These are phyloP conservation scores for Leptopterna dolabrata DNA, from an alignment of 2,888 invertebrate genomes.

Conservation along the genomic window DNA sequence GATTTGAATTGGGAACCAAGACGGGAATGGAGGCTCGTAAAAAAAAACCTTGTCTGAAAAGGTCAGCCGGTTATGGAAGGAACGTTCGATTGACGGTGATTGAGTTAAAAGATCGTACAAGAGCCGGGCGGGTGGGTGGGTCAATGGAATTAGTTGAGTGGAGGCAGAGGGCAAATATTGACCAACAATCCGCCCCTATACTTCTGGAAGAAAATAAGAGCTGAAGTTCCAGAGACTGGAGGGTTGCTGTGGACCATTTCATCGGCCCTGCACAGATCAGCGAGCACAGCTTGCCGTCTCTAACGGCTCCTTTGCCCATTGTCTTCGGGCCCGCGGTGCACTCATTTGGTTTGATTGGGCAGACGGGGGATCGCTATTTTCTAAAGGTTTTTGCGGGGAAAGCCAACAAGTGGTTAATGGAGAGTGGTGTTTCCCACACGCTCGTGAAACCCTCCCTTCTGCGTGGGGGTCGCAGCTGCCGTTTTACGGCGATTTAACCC, in stretches of 20 bases:
- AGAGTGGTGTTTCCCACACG: slow-evolving; percentile 40
- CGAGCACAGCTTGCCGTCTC: slow-evolving; percentile 34
- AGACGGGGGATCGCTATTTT: slow-evolving; percentile 3
- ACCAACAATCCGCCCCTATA: slow-evolving; percentile 54
- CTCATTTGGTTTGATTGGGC: slow-evolving; percentile 31
- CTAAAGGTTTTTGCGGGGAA: neutral
- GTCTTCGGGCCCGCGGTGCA: neutral
- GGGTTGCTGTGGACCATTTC: neutral
- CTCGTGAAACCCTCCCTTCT: neutral
- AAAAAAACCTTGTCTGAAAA: neutral
- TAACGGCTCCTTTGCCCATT: slow-evolving; percentile 17
- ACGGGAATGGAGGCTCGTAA: neutral
- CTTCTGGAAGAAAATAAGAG: neutral
- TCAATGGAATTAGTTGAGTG: slow-evolving; percentile 50
- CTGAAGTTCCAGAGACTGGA: neutral
- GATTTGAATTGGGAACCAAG: neutral
- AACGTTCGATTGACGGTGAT: slow-evolving; percentile 29
- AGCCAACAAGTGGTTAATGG: slow-evolving; percentile 42
- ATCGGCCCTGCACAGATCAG: slow-evolving; percentile 31
- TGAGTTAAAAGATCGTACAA: slow-evolving; percentile 23
- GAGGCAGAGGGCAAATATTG: slow-evolving; percentile 54
- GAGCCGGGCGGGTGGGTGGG: slow-evolving; percentile 20
- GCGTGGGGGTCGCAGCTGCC: slow-evolving; percentile 10
- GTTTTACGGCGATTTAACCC: slow-evolving; percentile 35
- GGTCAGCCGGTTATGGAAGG: slow-evolving; percentile 13